These are phyloP conservation scores for Lerema accius DNA, from an alignment of 1,140 invertebrate species.

Conservation along the genomic window DNA sequence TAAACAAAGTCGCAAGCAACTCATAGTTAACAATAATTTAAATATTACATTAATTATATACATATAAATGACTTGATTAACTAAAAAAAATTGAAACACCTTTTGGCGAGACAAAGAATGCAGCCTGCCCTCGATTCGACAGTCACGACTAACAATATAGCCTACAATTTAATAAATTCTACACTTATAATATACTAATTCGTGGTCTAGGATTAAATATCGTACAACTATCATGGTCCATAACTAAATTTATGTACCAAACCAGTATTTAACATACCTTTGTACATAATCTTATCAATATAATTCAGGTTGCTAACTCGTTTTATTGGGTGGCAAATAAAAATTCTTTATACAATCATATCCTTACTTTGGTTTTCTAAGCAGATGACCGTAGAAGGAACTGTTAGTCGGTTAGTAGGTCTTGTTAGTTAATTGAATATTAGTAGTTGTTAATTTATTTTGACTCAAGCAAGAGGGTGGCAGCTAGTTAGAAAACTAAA, in stretches of 20 bases:
- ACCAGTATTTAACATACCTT: conserved; percentile 2
- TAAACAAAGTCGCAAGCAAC: background rate
- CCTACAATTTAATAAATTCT: conserved; percentile 27
- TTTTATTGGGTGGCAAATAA: too few species aligned
- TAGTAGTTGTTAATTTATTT: too few species aligned
- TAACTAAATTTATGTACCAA: conserved; percentile 1
- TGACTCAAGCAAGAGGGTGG: too few species aligned
- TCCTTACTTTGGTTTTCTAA: too few species aligned
- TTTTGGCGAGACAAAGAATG: conserved; percentile 37
- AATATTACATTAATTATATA: background rate
- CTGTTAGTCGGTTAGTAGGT: too few species aligned
- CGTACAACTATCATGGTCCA: background rate
- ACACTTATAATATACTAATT: conserved; percentile 5
- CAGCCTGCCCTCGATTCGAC: conserved; percentile 33
- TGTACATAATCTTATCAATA: background rate
- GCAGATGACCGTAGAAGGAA: too few species aligned
- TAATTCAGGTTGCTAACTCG: background rate
- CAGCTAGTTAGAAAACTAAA: too few species aligned
- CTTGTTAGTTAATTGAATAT: too few species aligned
- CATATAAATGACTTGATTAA: too few species aligned
- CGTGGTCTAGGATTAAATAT: conserved; percentile 4
- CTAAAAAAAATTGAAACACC: conserved; percentile 12
- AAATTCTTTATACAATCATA: too few species aligned
- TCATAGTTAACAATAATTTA: too few species aligned
- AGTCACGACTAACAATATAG: conserved; percentile 34